Percentiles rank a stretch among this genome's conserved stretches.
Evolutionary conservation across 2,113 vertebrate genomes (phyloP).

Genomic region (Thamnophis sirtalis): DNA sequence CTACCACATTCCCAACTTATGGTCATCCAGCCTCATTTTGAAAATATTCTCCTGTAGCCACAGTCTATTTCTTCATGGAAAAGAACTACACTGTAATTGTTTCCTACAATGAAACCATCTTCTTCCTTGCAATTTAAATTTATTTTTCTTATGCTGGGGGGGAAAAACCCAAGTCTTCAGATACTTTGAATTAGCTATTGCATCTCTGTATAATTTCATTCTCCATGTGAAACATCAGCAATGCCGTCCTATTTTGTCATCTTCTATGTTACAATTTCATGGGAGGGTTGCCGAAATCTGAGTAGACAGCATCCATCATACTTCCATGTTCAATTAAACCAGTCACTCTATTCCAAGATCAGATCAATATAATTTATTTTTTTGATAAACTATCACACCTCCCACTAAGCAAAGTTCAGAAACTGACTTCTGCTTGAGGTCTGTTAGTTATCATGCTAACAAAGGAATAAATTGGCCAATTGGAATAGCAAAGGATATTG

Average conservation of each 20-base stretch:
- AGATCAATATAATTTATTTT: not conserved
- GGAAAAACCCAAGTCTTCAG: not conserved
- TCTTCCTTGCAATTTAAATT: not conserved
- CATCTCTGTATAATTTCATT: not conserved
- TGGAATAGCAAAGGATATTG: too few species aligned
- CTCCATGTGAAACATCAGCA: not conserved
- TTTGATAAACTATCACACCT: not conserved
- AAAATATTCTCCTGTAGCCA: not conserved
- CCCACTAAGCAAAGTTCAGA: not conserved
- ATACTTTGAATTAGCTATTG: not conserved
- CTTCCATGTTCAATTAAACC: not conserved
- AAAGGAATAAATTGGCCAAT: too few species aligned
- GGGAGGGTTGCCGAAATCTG: not conserved
- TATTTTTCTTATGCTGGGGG: not conserved
- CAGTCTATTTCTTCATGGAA: not conserved
- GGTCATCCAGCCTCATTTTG: not conserved
- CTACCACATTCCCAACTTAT: not conserved
- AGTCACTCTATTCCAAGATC: not conserved
- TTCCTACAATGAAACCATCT: not conserved
- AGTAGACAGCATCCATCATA: not conserved
- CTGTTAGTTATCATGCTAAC: not conserved
- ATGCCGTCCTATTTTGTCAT: not conserved
- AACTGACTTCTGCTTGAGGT: not conserved
- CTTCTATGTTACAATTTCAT: not conserved
- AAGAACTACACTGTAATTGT: not conserved